Evolutionary conservation across 2,113 vertebrate species (phyloP).

Genomic region (Catharus bicknelli): DNA sequence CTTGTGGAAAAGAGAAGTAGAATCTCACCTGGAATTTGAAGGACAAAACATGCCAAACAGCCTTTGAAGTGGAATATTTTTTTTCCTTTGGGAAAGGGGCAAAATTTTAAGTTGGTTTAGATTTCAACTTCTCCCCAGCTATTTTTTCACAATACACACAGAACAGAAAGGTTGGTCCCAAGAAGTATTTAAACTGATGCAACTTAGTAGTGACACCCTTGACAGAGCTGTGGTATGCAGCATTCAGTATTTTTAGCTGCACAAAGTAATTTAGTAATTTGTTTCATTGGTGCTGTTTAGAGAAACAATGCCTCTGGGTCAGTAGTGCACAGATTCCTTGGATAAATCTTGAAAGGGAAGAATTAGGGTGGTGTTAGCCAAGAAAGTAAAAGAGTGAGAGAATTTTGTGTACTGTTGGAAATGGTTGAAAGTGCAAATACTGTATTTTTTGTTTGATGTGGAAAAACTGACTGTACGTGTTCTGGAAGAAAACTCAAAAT

Average conservation of each 20-base stretch:
- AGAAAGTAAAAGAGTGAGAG: slow-evolving; percentile 67
- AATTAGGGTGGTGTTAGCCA: slow-evolving; percentile 47
- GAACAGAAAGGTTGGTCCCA: neutral
- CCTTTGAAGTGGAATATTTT: neutral
- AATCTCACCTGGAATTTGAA: neutral
- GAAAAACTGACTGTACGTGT: slow-evolving; percentile 42
- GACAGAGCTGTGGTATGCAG: slow-evolving; percentile 38
- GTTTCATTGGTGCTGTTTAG: slow-evolving; percentile 49
- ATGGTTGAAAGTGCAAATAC: slow-evolving; percentile 54
- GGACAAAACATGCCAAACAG: neutral
- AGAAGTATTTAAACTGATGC: neutral
- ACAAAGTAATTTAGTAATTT: slow-evolving; percentile 54
- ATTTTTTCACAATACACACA: neutral
- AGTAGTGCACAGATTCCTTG: slow-evolving; percentile 62
- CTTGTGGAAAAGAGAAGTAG: neutral
- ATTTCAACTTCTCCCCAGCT: neutral
- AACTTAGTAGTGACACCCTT: neutral
- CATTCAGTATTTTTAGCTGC: slow-evolving; percentile 61
- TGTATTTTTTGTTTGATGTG: slow-evolving; percentile 56
- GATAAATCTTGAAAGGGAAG: slow-evolving; percentile 58
- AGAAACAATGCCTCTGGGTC: slow-evolving; percentile 63
- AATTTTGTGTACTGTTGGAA: slow-evolving; percentile 67
- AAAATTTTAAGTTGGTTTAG: neutral
- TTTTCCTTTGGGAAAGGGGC: neutral
- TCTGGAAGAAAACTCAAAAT: slow-evolving; percentile 60